A percentile compares a stretch with the other conserved stretches of the same genome.
Evolutionary conservation across 1,140 invertebrate species (phyloP).

Genomic region (Drosophila subpulchrella): DNA sequence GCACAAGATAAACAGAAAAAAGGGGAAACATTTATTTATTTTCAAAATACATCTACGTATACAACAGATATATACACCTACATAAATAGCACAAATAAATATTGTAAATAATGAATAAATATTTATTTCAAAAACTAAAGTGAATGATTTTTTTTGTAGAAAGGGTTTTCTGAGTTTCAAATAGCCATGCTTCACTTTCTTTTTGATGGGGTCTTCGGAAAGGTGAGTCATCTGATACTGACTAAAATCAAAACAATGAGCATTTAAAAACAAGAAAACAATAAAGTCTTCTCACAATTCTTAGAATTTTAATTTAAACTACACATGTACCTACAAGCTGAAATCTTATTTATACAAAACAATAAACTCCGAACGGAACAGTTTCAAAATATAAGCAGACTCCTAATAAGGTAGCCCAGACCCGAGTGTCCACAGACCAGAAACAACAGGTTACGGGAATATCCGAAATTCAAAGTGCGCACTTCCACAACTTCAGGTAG

Average conservation of each 20-base stretch:
- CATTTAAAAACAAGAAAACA: constrained; percentile 4
- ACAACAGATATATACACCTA: constrained; percentile 43
- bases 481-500: constrained; percentile 22
- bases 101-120: constrained; percentile 69
- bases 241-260: background rate
- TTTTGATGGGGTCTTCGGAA: background rate
- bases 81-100: constrained; percentile 62
- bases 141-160: too few species aligned
- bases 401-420: constrained; percentile 30
- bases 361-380: constrained; percentile 36
- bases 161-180: background rate
- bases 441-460: constrained; percentile 32
- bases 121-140: constrained; percentile 49
- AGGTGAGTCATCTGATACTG: background rate
- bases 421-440: background rate
- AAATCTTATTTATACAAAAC: constrained; percentile 30
- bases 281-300: constrained; percentile 43
- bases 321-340: constrained; percentile 28
- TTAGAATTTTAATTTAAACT: constrained; percentile 41
- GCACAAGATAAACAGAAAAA: constrained; percentile 12
- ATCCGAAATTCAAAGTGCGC: constrained; percentile 27
- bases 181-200: background rate
- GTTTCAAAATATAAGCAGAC: constrained; percentile 39
- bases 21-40: constrained; percentile 54
- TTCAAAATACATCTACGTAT: constrained; percentile 47